Evolutionary conservation across 2,797 vertebrate species (phyloP), one percentile per base, ranked within the genome.

Genomic region (Enoplosus armatus): DNA sequence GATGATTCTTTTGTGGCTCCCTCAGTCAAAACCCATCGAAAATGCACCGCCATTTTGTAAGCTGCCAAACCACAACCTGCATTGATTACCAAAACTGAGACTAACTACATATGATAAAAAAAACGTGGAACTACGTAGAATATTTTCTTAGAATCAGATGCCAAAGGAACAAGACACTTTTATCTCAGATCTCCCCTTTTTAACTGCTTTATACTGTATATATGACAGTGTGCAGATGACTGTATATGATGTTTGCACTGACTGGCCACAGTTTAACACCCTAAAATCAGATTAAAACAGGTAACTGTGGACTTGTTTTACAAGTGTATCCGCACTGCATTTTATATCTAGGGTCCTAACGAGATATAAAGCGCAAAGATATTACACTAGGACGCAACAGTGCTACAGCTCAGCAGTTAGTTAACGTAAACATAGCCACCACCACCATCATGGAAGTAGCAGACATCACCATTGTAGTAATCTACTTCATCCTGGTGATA

Each of bases 401-500:
- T 31, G 1, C 24, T 8, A 2, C 27, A 10, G 20, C 2, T 12
- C 12, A 39, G 33, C 45, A 27, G 15, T 2, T n/a, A 7, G 15
- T 29, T 0, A 24, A 51, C 51, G 22, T 18, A 48, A 86, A 84
- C 58, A 90, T 87, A 80, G 71, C 72, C 1, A 0, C 54, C 0
- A 1, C n/a, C 1, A 1, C 70, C 48, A 75, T 50, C 5, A 95
- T 99, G 97, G 97, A 98, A 92, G 90, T 93, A 20, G 96, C 95
- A 72, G 98, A 99, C 93, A 96, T 99, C 87, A 93, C 92, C 54
- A 93, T 99, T 65, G 97, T 99, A 86, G 97, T 88, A 0, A 86
- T 97, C 85, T 99, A 99, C 93, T 99, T 99, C 94, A 80, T 98
- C 78, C 90, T 98, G 85, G 97, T 99, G 83, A 92, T 98, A 47